phyloP scores from a whole-genome alignment of 2,888 invertebrate genomes.

The Gnatocerus cornutus region DNA sequence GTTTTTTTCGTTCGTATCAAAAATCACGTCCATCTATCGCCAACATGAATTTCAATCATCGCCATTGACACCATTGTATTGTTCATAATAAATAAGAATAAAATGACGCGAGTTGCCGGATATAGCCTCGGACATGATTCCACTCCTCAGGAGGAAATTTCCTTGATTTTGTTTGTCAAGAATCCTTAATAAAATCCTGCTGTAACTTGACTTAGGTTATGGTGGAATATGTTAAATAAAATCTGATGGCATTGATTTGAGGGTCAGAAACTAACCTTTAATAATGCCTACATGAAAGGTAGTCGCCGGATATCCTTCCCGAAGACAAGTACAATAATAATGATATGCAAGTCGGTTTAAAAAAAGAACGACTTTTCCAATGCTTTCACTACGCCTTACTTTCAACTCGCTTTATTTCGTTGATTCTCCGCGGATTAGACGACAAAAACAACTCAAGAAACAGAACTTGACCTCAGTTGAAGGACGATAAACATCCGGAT shows the following conservation, averaged over 20 bases:
- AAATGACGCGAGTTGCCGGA: constrained; percentile 40
- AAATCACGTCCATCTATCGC: background rate
- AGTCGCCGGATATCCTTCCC: constrained; percentile 45
- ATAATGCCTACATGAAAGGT: constrained; percentile 39
- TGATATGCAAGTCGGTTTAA: constrained; percentile 16
- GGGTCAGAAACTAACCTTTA: constrained; percentile 43
- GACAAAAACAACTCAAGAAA: constrained; percentile 1
- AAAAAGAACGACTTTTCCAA: constrained; percentile 10
- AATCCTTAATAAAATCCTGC: constrained; percentile 39
- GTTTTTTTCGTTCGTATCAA: no score
- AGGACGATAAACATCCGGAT: constrained; percentile 18
- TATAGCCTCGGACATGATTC: constrained; percentile 43
- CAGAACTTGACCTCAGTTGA: background rate
- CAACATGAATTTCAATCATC: constrained; percentile 21
- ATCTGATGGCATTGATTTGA: constrained; percentile 44
- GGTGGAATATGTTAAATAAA: constrained; percentile 40
- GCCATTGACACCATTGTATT: constrained; percentile 42
- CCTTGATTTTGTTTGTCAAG: constrained; percentile 51
- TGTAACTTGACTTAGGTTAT: constrained; percentile 46
- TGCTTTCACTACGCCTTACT: constrained; percentile 22
- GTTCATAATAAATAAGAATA: constrained; percentile 36
- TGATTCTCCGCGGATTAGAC: constrained; percentile 1
- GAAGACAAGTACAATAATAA: constrained; percentile 38
- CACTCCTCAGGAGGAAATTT: constrained; percentile 46
- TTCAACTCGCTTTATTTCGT: constrained; percentile 2